Conservation (phyloP, 2,113 vertebrate species). For the Onychostruthus taczanowskii region DNA sequence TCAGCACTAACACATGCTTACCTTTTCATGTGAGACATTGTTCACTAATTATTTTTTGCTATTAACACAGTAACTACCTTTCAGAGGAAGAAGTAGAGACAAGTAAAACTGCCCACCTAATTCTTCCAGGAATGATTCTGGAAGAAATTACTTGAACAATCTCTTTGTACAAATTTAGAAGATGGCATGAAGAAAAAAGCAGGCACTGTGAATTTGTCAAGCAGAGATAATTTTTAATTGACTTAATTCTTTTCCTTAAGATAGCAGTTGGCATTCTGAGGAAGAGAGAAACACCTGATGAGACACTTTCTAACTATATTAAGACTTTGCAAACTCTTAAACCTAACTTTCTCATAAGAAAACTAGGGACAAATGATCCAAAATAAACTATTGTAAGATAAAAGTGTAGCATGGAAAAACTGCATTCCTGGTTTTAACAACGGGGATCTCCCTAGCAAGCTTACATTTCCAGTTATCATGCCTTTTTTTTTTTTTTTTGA, state of each 20-base stretch:
- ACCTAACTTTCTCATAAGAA: not conserved
- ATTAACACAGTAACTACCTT: not conserved
- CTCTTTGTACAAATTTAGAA: not conserved
- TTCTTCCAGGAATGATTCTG: not conserved
- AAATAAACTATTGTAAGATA: not conserved
- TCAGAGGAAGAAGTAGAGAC: not conserved
- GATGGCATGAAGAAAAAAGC: not conserved
- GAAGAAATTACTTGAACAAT: not conserved
- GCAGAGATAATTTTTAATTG: not conserved
- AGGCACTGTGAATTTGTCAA: not conserved
- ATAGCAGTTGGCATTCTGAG: not conserved
- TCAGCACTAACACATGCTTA: not conserved
- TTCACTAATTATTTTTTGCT: not conserved
- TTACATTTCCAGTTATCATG: not conserved
- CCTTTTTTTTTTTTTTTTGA: not conserved
- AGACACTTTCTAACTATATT: not conserved
- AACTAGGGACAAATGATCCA: not conserved
- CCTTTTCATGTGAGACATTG: not conserved
- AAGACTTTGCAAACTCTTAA: not conserved
- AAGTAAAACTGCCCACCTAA: not conserved
- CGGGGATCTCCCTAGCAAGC: not conserved
- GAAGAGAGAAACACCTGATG: not conserved
- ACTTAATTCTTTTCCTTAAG: not conserved
- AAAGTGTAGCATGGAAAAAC: not conserved
- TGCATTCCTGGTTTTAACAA: not conserved